Conservation (phyloP, 2,888 invertebrate species). For the Athalia circularis region DNA sequence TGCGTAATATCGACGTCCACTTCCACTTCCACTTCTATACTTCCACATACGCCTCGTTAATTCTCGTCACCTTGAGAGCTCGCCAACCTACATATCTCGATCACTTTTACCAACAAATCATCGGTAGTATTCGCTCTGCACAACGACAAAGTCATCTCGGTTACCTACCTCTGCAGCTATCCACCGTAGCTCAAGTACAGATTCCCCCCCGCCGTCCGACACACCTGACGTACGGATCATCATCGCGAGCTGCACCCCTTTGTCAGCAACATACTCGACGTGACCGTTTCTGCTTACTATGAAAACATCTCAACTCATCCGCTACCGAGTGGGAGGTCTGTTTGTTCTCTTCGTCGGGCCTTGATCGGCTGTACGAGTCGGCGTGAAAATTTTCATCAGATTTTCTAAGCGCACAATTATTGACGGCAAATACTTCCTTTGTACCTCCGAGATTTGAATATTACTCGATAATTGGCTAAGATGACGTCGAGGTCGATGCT, state of each 20-base stretch:
- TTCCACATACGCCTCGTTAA: conserved; percentile 31
- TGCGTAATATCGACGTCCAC: conserved; percentile 6
- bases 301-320: conserved; percentile 59
- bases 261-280: conserved; percentile 47
- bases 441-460: too few species aligned
- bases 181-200: neutral
- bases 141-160: neutral
- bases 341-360: too few species aligned
- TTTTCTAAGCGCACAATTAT: too few species aligned
- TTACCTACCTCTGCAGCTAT: neutral
- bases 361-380: too few species aligned
- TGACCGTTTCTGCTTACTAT: conserved; percentile 61
- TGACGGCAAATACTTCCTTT: too few species aligned
- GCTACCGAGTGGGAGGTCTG: neutral
- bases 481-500: too few species aligned
- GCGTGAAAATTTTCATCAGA: too few species aligned
- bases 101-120: conserved; percentile 39
- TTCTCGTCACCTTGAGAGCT: conserved; percentile 31
- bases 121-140: conserved; percentile 1
- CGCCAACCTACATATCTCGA: conserved; percentile 34
- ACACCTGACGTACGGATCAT: conserved; percentile 58
- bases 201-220: neutral
- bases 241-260: conserved; percentile 52
- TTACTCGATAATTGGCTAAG: too few species aligned
- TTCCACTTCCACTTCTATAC: neutral